phyloP scores from a whole-genome alignment of 2,113 vertebrate genomes.

The Oenanthe oenanthe region DNA sequence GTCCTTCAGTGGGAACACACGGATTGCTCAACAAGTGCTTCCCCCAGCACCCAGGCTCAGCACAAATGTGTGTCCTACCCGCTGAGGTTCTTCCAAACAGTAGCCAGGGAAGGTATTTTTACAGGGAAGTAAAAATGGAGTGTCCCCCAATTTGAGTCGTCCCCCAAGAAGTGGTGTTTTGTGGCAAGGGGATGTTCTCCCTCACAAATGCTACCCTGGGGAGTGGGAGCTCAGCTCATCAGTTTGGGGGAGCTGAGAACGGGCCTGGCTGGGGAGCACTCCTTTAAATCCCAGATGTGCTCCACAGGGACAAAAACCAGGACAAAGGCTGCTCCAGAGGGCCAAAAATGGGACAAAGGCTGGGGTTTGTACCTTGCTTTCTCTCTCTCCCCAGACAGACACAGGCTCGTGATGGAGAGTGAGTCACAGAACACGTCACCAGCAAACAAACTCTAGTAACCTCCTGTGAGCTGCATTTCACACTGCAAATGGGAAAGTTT shows the following conservation, averaged over 20 bases:
- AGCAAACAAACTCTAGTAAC: conserved; percentile 50
- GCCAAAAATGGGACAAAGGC: neutral
- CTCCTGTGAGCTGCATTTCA: neutral
- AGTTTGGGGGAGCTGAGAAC: rapidly evolving
- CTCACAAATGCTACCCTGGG: too few relatives aligned
- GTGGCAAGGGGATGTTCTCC: neutral
- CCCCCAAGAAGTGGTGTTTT: neutral
- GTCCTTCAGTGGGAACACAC: neutral
- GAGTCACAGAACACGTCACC: conserved; percentile 36
- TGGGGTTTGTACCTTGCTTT: neutral
- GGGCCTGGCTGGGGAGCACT: neutral
- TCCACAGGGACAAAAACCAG: neutral
- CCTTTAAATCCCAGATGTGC: neutral
- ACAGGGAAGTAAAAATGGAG: neutral
- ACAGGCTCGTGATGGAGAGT: neutral
- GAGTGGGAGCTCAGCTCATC: neutral
- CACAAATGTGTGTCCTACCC: too few relatives aligned
- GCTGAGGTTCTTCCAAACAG: rapidly evolving
- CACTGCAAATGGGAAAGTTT: neutral
- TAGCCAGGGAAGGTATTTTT: neutral
- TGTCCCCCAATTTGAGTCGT: rapidly evolving
- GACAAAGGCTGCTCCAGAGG: neutral
- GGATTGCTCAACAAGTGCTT: neutral
- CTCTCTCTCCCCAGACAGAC: neutral
- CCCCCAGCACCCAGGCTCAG: rapidly evolving